Conservation (phyloP, 1,140 invertebrate species). For the Megalopta genalis region DNA sequence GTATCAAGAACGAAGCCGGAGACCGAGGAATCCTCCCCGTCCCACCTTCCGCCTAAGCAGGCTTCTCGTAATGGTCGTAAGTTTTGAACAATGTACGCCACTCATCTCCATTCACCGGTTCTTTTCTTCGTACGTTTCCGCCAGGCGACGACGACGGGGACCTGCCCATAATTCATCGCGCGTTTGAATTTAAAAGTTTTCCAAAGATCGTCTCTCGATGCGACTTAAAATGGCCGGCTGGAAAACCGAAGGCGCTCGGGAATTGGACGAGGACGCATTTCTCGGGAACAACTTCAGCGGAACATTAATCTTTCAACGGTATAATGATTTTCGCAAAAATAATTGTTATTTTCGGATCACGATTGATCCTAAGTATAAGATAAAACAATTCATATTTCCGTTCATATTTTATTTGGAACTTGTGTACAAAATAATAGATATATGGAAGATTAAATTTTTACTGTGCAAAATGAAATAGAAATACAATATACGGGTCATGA, state of each 20-base stretch:
- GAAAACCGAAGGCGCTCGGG: background rate
- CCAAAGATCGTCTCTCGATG: slow-evolving; percentile 36
- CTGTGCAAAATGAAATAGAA: too few relatives aligned
- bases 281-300: too few relatives aligned
- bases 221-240: background rate
- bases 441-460: too few relatives aligned
- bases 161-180: slow-evolving; percentile 10
- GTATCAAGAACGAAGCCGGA: slow-evolving; percentile 11
- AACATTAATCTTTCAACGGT: too few relatives aligned
- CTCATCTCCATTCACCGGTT: slow-evolving; percentile 38
- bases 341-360: too few relatives aligned
- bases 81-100: slow-evolving; percentile 73
- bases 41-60: slow-evolving; percentile 37
- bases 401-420: too few relatives aligned
- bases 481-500: too few relatives aligned
- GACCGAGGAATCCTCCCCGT: background rate
- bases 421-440: too few relatives aligned
- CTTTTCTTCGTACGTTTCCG: slow-evolving; percentile 12
- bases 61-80: slow-evolving; percentile 65
- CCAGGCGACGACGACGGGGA: background rate
- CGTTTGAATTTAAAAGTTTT: slow-evolving; percentile 53
- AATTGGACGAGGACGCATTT: background rate
- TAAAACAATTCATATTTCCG: too few relatives aligned
- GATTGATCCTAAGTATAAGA: too few relatives aligned
- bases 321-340: too few relatives aligned